Conservation (phyloP, 1,140 invertebrate species). For the Parapsyche elsis region DNA sequence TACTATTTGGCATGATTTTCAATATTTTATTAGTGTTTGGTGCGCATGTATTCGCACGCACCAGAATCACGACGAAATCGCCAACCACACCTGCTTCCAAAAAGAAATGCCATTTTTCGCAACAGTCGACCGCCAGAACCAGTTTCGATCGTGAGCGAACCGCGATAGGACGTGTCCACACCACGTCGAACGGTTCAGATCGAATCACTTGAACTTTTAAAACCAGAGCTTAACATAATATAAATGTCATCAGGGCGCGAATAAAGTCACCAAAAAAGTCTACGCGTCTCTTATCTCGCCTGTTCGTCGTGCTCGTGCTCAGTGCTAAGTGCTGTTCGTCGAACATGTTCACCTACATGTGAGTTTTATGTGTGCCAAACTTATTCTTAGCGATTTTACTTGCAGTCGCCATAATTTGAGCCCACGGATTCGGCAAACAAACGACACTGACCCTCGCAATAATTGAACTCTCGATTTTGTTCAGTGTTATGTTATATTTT, state of each 20-base stretch:
- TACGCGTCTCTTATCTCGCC: neutral
- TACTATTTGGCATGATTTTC: too few relatives aligned
- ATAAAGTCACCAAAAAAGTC: neutral
- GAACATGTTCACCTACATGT: conserved; percentile 53
- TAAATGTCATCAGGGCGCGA: neutral
- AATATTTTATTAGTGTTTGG: too few relatives aligned
- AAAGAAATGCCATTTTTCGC: conserved; percentile 43
- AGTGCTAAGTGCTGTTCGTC: conserved; percentile 14
- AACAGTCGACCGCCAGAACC: conserved; percentile 31
- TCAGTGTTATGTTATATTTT: neutral
- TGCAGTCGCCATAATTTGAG: neutral
- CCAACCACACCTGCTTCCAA: neutral
- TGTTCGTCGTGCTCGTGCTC: neutral
- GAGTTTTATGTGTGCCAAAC: conserved; percentile 19
- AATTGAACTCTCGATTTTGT: conserved; percentile 39
- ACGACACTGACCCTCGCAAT: conserved; percentile 52
- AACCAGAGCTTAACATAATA: too few relatives aligned
- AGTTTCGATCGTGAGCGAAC: conserved; percentile 15
- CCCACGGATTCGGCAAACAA: neutral
- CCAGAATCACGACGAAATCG: neutral
- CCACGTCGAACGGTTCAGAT: neutral
- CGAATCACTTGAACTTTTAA: neutral
- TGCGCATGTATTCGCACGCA: neutral
- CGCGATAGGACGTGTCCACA: conserved; percentile 26
- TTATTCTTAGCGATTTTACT: neutral